phyloP scores from a whole-genome alignment of 92 coral and sea anemone species.

The Porites cylindrica region DNA sequence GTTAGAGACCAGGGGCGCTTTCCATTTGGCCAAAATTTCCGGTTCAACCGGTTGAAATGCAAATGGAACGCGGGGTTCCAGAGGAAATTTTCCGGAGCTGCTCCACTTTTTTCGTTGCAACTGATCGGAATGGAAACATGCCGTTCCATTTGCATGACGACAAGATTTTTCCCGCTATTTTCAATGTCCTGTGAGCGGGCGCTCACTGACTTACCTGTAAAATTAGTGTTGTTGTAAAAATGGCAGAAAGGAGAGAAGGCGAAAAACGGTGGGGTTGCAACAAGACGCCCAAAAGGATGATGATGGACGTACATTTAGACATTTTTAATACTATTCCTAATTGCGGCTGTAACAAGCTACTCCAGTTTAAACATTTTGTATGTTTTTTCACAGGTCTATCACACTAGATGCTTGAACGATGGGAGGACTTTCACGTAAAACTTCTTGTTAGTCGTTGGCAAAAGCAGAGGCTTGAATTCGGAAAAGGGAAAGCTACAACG shows the following conservation, averaged over 20 bases:
- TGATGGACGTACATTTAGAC: constrained; percentile 18
- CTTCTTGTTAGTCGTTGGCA: too few species aligned
- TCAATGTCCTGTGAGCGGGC: constrained; percentile 2
- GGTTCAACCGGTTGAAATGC: constrained; percentile 31
- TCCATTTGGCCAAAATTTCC: too few species aligned
- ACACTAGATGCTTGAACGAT: not conserved
- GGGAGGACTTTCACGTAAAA: too few species aligned
- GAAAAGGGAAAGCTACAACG: constrained; percentile 56
- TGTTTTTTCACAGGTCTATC: constrained; percentile 27
- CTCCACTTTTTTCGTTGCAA: constrained; percentile 17
- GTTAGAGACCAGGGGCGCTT: too few species aligned
- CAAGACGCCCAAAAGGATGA: constrained; percentile 11
- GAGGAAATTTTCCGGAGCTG: constrained; percentile 23
- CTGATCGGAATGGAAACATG: constrained; percentile 9
- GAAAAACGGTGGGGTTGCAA: constrained; percentile 25
- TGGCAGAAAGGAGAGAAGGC: constrained; percentile 21
- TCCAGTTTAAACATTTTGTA: constrained; percentile 14
- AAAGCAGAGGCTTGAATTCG: constrained; percentile 37
- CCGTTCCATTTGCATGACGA: constrained; percentile 20
- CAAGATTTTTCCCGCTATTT: constrained; percentile 19
- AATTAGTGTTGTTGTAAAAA: constrained; percentile 11
- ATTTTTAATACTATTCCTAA: constrained; percentile 9
- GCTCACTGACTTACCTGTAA: constrained; percentile 26
- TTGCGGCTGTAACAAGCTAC: constrained; percentile 4
- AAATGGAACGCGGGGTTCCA: constrained; percentile 28